Conservation (phyloP, 2,888 invertebrate species). For the Parapristionchus giblindavisi region DNA sequence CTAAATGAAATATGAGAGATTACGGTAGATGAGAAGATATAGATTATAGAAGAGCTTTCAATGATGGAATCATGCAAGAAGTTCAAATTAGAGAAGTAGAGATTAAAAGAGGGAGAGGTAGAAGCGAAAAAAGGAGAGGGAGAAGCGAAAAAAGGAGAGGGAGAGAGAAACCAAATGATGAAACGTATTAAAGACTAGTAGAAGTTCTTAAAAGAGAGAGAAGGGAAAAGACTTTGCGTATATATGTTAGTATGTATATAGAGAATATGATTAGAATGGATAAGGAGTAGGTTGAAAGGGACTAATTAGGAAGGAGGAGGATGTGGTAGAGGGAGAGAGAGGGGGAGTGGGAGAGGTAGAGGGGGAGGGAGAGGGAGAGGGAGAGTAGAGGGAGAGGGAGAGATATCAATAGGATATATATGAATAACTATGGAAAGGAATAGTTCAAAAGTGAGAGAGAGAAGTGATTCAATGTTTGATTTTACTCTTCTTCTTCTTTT, state of each 20-base stretch:
- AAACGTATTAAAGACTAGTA: too few species aligned
- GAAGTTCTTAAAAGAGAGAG: too few species aligned
- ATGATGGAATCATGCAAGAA: neutral
- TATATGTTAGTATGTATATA: too few species aligned
- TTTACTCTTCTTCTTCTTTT: neutral
- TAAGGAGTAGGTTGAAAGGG: neutral
- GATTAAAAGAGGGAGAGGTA: neutral
- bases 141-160: too few species aligned
- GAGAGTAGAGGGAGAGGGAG: neutral
- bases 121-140: neutral
- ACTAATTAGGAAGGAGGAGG: neutral
- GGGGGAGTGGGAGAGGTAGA: neutral
- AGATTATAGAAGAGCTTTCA: neutral
- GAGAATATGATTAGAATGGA: neutral
- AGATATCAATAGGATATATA: neutral
- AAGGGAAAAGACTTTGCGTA: neutral
- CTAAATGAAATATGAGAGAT: neutral
- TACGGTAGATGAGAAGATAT: neutral
- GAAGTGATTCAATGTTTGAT: neutral
- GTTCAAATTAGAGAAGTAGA: neutral
- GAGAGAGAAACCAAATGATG: too few species aligned
- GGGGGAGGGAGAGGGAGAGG: slow-evolving; percentile 18
- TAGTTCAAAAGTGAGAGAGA: neutral
- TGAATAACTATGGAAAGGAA: slow-evolving; percentile 11
- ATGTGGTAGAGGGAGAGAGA: neutral